Percentiles rank a stretch among this genome's conserved stretches.
These are phyloP conservation scores for Protophormia terraenovae DNA, from an alignment of 2,888 invertebrate genomes.

Conservation along the genomic window DNA sequence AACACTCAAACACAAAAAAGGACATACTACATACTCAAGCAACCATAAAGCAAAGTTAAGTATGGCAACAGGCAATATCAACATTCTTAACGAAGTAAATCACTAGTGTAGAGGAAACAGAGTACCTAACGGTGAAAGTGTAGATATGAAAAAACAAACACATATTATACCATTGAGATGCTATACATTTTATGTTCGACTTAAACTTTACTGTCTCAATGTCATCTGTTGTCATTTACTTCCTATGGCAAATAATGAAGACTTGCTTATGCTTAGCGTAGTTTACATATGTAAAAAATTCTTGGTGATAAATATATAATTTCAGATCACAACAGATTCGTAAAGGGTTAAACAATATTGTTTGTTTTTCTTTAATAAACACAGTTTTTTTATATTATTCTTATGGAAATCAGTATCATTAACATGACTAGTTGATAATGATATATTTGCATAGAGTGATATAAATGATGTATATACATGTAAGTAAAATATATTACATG, in stretches of 20 bases:
- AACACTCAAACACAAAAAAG: neutral
- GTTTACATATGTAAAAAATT: too few relatives aligned
- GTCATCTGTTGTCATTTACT: too few relatives aligned
- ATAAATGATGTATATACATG: too few relatives aligned
- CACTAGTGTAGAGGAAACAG: neutral
- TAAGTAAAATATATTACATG: too few relatives aligned
- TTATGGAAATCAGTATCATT: neutral
- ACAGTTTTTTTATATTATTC: neutral
- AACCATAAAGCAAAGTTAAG: conserved; percentile 2
- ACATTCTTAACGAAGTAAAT: conserved; percentile 19
- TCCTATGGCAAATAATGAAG: too few relatives aligned
- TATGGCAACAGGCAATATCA: conserved; percentile 20
- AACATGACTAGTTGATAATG: neutral
- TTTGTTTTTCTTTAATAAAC: neutral
- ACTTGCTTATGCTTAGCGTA: too few relatives aligned
- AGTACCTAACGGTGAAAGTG: too few relatives aligned
- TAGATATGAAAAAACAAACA: neutral
- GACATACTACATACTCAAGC: neutral
- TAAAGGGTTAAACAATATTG: neutral
- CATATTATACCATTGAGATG: conserved; percentile 5
- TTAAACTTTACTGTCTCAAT: too few relatives aligned
- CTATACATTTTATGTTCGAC: too few relatives aligned
- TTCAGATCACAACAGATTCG: neutral
- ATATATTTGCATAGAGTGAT: neutral
- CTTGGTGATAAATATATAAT: neutral